These are phyloP conservation scores for Smittia sp. DNA, from an alignment of 2,888 invertebrate species.

Conservation along the genomic window DNA sequence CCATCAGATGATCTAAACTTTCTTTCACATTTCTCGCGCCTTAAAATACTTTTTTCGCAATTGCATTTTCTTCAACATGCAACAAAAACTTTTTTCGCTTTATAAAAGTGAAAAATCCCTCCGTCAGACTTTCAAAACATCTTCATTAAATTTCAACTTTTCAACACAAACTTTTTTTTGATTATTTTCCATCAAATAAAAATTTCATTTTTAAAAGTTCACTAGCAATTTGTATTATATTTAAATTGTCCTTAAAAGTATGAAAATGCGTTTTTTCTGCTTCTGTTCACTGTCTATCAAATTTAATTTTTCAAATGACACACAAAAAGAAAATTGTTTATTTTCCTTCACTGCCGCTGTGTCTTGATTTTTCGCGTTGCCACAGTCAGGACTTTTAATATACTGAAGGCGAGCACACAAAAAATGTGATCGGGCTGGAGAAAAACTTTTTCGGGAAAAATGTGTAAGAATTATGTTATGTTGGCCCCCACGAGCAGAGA, in stretches of 20 bases:
- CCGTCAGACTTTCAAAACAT: slow-evolving; percentile 1
- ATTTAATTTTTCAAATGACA: not conserved
- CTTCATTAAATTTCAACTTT: not conserved
- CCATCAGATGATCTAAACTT: not conserved
- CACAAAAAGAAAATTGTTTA: slow-evolving; percentile 12
- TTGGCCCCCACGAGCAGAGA: slow-evolving; percentile 30
- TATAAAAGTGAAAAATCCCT: slow-evolving; percentile 6
- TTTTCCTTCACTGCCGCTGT: slow-evolving; percentile 10
- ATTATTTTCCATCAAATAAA: not conserved
- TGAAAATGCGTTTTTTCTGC: not conserved
- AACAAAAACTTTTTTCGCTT: not conserved
- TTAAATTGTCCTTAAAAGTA: slow-evolving; percentile 17
- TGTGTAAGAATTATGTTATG: slow-evolving; percentile 38
- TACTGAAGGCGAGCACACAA: slow-evolving; percentile 33
- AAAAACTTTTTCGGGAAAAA: slow-evolving; percentile 21
- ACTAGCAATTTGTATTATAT: not conserved
- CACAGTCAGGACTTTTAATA: slow-evolving; percentile 41
- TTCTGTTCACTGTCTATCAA: not conserved
- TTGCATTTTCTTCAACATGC: slow-evolving; percentile 7
- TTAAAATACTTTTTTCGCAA: slow-evolving; percentile 8
- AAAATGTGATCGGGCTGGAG: slow-evolving; percentile 38
- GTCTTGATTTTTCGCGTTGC: slow-evolving; percentile 36
- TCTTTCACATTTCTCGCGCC: slow-evolving; percentile 34
- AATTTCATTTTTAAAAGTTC: slow-evolving; percentile 11
- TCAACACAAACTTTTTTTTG: not conserved